These are phyloP conservation scores for Galerucella nymphaeae DNA, from an alignment of 2,888 invertebrate species.

Conservation along the genomic window DNA sequence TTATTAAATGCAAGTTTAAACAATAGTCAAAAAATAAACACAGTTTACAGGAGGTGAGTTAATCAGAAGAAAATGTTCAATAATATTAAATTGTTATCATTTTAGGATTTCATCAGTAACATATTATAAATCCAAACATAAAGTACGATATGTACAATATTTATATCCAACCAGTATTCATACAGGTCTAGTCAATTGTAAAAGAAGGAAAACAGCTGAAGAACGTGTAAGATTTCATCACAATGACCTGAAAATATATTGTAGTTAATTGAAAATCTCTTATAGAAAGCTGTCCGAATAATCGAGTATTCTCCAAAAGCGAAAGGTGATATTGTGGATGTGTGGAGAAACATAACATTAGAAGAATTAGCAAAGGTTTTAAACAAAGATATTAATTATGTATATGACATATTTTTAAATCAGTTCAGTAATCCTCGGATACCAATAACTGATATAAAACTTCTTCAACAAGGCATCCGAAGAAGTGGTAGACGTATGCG, in stretches of 20 bases:
- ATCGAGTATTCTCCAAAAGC: conserved; percentile 73
- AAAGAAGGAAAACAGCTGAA: conserved; percentile 73
- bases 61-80: conserved; percentile 7
- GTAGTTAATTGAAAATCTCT: conserved; percentile 32
- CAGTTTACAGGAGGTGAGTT: conserved; percentile 23
- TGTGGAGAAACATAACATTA: conserved; percentile 88
- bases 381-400: conserved; percentile 72
- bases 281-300: conserved; percentile 67
- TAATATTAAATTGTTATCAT: conserved; percentile 13
- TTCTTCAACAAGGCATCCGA: conserved; percentile 58
- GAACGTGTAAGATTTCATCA: conserved; percentile 60
- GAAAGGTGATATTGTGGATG: conserved; percentile 69
- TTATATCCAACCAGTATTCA: conserved; percentile 49
- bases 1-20: conserved; percentile 28
- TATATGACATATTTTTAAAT: conserved; percentile 59
- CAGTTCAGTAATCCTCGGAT: conserved; percentile 53
- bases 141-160: conserved; percentile 18
- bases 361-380: conserved; percentile 76
- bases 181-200: conserved; percentile 63
- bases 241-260: not conserved
- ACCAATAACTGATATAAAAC: conserved; percentile 57
- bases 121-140: conserved; percentile 33
- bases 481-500: conserved; percentile 60
- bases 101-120: conserved; percentile 36
- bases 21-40: conserved; percentile 21